phyloP scores from a whole-genome alignment of 2,888 invertebrate species.

The Lithophane socia region DNA sequence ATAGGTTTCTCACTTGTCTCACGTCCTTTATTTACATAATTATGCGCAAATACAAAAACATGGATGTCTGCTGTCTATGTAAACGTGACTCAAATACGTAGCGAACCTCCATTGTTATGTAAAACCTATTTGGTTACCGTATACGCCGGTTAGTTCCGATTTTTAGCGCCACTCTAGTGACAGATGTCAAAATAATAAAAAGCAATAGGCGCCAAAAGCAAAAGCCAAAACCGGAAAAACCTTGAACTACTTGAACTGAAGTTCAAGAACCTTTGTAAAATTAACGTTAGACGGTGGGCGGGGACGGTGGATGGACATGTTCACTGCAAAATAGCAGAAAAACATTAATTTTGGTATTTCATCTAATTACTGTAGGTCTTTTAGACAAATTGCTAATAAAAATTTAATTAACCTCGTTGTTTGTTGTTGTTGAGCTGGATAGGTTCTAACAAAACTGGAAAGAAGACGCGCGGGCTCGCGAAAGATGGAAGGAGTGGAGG shows the following conservation, averaged over 20 bases:
- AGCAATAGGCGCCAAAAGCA: slow-evolving; percentile 20
- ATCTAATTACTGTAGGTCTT: neutral
- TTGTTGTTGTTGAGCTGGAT: no score
- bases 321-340: neutral
- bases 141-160: neutral
- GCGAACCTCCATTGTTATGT: slow-evolving; percentile 23
- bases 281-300: neutral
- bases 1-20: slow-evolving; percentile 26
- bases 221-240: neutral
- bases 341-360: no score
- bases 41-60: slow-evolving; percentile 53
- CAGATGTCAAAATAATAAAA: slow-evolving; percentile 32
- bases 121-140: slow-evolving; percentile 21
- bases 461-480: no score
- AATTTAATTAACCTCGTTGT: neutral
- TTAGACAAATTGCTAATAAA: neutral
- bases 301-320: no score
- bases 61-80: slow-evolving; percentile 20
- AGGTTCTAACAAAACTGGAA: no score
- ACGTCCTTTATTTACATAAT: slow-evolving; percentile 10
- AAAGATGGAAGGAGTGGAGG: no score
- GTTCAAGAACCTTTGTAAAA: slow-evolving; percentile 23
- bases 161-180: slow-evolving; percentile 12
- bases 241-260: slow-evolving; percentile 14
- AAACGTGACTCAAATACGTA: slow-evolving; percentile 47